Percentiles rank a stretch among this genome's conserved stretches.
These are phyloP conservation scores for Steinernema carpocapsae DNA, from an alignment of 2,888 invertebrate genomes.

Conservation along the genomic window DNA sequence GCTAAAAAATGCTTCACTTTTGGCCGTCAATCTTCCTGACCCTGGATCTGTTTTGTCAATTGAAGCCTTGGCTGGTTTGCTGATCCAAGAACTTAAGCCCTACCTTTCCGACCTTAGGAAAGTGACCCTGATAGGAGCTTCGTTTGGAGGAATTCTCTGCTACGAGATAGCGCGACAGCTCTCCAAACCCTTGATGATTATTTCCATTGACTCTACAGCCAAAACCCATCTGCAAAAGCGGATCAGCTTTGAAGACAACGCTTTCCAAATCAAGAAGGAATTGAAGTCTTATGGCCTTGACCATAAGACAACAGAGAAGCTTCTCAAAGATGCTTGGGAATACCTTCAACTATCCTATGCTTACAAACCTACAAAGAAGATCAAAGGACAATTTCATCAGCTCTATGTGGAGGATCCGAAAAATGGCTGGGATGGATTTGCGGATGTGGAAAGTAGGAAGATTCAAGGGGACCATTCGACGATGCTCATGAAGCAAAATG, in stretches of 20 bases:
- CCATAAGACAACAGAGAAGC: neutral
- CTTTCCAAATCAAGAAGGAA: slow-evolving; percentile 9
- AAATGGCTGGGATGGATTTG: neutral
- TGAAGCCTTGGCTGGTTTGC: neutral
- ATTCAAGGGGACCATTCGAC: slow-evolving; percentile 33
- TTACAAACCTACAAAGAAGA: neutral
- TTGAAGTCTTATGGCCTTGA: neutral
- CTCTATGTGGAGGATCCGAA: slow-evolving; percentile 1
- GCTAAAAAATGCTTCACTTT: neutral
- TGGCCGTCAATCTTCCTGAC: neutral
- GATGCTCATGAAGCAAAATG: slow-evolving; percentile 23
- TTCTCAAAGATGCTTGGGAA: slow-evolving; percentile 16
- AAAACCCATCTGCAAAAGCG: neutral
- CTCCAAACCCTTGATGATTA: neutral
- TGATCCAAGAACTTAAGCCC: neutral
- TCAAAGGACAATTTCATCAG: neutral
- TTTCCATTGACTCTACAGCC: slow-evolving; percentile 37
- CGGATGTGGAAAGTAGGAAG: neutral
- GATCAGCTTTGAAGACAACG: neutral
- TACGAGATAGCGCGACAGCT: slow-evolving; percentile 3
- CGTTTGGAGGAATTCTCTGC: neutral
- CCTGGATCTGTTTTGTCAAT: neutral
- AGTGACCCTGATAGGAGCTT: slow-evolving; percentile 22
- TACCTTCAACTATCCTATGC: slow-evolving; percentile 16
- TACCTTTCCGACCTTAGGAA: neutral